Evolutionary conservation across 2,113 vertebrate genomes (phyloP).

Genomic region (Aegithalos caudatus): DNA sequence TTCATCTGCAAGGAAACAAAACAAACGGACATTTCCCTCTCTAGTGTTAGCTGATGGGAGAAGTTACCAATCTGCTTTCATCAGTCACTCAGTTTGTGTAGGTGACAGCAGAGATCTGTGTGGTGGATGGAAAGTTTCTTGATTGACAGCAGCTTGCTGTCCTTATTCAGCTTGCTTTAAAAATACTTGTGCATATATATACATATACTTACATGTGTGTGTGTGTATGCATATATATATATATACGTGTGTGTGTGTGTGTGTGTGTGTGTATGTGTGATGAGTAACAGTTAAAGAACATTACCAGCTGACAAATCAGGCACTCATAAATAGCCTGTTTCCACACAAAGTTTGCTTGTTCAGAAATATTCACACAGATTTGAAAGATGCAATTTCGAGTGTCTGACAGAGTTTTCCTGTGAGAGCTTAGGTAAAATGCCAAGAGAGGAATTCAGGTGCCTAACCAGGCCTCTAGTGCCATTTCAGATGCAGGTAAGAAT

Average conservation of each 20-base stretch:
- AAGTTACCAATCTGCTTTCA: neutral
- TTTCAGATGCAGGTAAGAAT: neutral
- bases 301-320: neutral
- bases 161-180: conserved; percentile 38
- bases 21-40: neutral
- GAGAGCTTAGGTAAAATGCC: neutral
- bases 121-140: neutral
- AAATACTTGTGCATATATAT: conserved; percentile 3
- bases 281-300: conserved; percentile 2
- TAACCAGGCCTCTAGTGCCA: neutral
- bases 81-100: neutral
- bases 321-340: neutral
- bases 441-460: neutral
- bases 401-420: neutral
- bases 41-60: neutral
- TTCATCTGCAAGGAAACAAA: neutral
- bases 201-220: neutral
- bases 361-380: neutral
- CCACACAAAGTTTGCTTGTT: neutral
- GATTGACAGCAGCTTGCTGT: conserved; percentile 5
- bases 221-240: neutral
- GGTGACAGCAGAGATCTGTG: neutral
- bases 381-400: accelerated
- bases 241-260: neutral
- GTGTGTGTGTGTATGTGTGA: neutral